Evolutionary conservation across 1,140 invertebrate species (phyloP).

Genomic region (Lepeophtheirus salmonis): DNA sequence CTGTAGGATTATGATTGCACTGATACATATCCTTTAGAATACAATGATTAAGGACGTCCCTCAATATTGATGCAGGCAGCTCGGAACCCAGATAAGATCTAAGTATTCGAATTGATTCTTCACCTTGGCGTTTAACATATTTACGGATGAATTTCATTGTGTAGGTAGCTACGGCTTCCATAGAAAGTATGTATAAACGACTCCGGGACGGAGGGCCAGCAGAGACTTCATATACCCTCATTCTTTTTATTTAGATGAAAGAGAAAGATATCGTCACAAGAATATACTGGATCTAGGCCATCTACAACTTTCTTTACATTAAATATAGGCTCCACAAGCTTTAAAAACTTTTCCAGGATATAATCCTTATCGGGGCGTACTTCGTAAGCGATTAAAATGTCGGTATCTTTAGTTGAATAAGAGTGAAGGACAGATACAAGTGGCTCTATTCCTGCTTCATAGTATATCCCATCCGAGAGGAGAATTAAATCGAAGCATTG

Average conservation of each 20-base stretch:
- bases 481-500: conserved; percentile 1
- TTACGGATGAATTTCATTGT: not conserved
- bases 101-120: not conserved
- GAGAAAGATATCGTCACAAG: not conserved
- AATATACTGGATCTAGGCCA: not conserved
- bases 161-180: not conserved
- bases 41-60: not conserved
- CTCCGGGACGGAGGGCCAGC: not conserved
- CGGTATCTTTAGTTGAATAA: not conserved
- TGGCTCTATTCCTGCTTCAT: not conserved
- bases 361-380: not conserved
- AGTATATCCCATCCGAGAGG: conserved; percentile 11
- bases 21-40: conserved; percentile 1
- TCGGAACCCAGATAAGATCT: not conserved
- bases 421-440: not conserved
- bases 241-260: not conserved
- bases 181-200: not conserved
- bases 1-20: conserved; percentile 10
- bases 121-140: too few relatives aligned
- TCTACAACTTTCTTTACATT: not conserved
- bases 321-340: not conserved
- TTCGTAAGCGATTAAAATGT: conserved; percentile 1
- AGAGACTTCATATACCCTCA: not conserved
- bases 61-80: not conserved
- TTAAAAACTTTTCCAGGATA: not conserved